A percentile compares a stretch with the other conserved stretches of the same genome.
Evolutionary conservation across 2,888 invertebrate genomes (phyloP).

Genomic region (Exephanes ischioxanthus): DNA sequence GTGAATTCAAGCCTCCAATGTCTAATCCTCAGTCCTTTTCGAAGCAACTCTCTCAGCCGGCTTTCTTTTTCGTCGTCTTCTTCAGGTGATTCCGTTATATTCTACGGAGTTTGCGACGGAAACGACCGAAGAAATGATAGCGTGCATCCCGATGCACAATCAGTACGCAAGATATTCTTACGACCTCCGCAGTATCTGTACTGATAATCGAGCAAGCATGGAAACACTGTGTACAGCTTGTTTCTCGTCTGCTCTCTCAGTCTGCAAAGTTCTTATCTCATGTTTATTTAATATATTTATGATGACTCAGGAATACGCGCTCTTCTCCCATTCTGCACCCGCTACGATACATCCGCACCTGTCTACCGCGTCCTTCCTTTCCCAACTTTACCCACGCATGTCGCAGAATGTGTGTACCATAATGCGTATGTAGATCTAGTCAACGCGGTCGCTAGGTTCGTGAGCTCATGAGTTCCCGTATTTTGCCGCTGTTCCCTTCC

Average conservation of each 20-base stretch:
- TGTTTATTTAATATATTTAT: constrained; percentile 67
- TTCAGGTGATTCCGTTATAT: background rate
- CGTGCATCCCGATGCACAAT: constrained; percentile 9
- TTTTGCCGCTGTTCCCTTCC: background rate
- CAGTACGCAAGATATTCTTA: background rate
- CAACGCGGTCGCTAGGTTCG: background rate
- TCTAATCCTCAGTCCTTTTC: background rate
- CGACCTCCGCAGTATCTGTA: background rate
- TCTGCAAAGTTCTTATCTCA: constrained; percentile 67
- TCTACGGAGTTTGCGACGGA: background rate
- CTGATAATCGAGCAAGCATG: constrained; percentile 12
- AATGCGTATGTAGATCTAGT: background rate
- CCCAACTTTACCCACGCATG: background rate
- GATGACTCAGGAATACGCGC: constrained; percentile 7
- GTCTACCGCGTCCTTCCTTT: background rate
- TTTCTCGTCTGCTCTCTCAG: constrained; percentile 32
- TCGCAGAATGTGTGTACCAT: background rate
- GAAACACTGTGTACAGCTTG: background rate
- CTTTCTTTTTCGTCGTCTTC: background rate
- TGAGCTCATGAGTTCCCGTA: constrained; percentile 1
- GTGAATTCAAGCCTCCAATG: constrained; percentile 3
- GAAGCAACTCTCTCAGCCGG: background rate
- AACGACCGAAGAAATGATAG: background rate
- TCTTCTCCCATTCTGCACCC: background rate
- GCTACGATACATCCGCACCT: background rate